Evolutionary conservation across 2,797 vertebrate genomes (phyloP).

Genomic region (Anguilla marmorata): DNA sequence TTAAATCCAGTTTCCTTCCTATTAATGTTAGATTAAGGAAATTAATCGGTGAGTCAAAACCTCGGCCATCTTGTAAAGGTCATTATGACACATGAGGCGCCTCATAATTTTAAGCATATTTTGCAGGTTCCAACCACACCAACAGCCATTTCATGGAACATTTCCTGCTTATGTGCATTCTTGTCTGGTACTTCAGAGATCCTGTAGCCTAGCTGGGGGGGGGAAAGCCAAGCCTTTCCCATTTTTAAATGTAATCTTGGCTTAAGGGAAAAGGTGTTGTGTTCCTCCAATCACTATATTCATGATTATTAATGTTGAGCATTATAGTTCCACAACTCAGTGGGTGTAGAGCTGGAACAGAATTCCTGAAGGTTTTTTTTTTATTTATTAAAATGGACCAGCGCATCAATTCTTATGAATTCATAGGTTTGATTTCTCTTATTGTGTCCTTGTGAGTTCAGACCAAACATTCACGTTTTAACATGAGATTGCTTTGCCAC

Average conservation of each 20-base stretch:
- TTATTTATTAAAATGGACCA: neutral
- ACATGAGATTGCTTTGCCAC: neutral
- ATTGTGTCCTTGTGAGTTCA: neutral
- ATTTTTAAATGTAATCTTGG: neutral
- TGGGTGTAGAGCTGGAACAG: neutral
- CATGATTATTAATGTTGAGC: neutral
- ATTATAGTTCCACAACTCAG: neutral
- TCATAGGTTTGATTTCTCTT: neutral
- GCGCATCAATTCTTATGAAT: neutral
- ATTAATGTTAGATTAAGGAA: neutral
- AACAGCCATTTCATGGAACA: neutral
- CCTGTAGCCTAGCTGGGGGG: neutral
- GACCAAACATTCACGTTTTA: neutral
- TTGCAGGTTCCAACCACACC: too few relatives aligned
- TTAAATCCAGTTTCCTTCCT: neutral
- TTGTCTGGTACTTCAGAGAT: slow-evolving; percentile 31
- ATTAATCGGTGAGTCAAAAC: neutral
- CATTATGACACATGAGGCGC: neutral
- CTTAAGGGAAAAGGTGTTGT: neutral
- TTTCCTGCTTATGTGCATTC: neutral
- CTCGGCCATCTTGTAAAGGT: neutral
- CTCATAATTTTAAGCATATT: neutral
- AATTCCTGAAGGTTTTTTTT: neutral
- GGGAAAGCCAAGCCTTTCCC: neutral
- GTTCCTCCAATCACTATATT: neutral